Evolutionary conservation across 2,888 invertebrate genomes (phyloP).

Genomic region (Polia nebulosa): DNA sequence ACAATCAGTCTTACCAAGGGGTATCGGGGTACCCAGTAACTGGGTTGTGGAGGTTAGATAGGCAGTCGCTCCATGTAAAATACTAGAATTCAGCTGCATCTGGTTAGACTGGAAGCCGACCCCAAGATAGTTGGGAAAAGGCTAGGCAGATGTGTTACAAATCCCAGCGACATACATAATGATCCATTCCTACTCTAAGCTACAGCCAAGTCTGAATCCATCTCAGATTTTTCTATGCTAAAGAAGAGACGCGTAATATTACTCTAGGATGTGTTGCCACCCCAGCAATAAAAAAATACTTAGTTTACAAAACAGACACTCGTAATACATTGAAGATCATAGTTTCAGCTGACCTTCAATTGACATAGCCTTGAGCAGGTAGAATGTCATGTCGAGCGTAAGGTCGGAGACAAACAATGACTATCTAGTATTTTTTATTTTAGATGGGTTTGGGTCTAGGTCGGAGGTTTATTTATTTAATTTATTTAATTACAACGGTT

Average conservation of each 20-base stretch:
- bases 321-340: not conserved
- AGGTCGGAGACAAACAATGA: slow-evolving; percentile 20
- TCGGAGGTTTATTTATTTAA: too few relatives aligned
- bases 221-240: not conserved
- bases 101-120: too few relatives aligned
- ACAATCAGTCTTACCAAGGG: too few relatives aligned
- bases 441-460: too few relatives aligned
- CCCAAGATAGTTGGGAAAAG: too few relatives aligned
- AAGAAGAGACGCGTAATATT: not conserved
- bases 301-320: not conserved
- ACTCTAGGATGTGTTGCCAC: too few relatives aligned
- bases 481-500: too few relatives aligned
- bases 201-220: not conserved
- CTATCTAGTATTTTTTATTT: not conserved
- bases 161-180: not conserved
- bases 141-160: too few relatives aligned
- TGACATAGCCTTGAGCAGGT: slow-evolving; percentile 15
- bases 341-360: slow-evolving; percentile 6
- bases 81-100: too few relatives aligned
- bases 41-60: too few relatives aligned
- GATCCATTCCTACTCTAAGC: not conserved
- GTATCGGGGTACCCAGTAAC: too few relatives aligned
- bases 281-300: not conserved
- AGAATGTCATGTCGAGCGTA: not conserved
- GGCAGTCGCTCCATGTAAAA: too few relatives aligned